Evolutionary conservation across 2,888 invertebrate genomes (phyloP).

Genomic region (Periphyllus acericola): DNA sequence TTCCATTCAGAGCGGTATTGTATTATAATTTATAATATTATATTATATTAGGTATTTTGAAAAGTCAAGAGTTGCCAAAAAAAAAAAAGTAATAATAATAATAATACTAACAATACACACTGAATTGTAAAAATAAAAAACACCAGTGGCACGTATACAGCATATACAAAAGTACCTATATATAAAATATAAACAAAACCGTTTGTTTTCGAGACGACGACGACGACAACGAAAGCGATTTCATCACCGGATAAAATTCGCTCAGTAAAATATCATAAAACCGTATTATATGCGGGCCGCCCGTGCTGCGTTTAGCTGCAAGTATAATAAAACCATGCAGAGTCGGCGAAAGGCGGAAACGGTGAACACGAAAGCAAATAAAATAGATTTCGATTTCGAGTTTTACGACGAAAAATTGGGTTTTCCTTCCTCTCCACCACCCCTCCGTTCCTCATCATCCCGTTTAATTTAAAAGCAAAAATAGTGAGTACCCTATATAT

Average conservation of each 20-base stretch:
- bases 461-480: constrained; percentile 27
- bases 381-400: constrained; percentile 37
- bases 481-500: neutral
- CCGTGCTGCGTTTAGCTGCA: neutral
- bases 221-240: neutral
- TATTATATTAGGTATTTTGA: neutral
- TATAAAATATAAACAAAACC: no score
- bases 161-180: no score
- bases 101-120: neutral
- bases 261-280: neutral
- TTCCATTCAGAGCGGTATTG: neutral
- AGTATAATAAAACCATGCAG: neutral
- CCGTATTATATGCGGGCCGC: neutral
- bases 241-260: neutral
- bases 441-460: no score
- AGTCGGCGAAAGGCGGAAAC: neutral
- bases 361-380: neutral
- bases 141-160: no score
- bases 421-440: neutral
- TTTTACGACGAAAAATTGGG: constrained; percentile 49
- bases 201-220: neutral
- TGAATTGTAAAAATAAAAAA: no score
- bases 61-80: neutral
- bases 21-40: neutral
- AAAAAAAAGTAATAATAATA: neutral